Evolutionary conservation across 1,140 invertebrate genomes (phyloP), one percentile per base, ranked within the genome.

Genomic region (Formica selysi): DNA sequence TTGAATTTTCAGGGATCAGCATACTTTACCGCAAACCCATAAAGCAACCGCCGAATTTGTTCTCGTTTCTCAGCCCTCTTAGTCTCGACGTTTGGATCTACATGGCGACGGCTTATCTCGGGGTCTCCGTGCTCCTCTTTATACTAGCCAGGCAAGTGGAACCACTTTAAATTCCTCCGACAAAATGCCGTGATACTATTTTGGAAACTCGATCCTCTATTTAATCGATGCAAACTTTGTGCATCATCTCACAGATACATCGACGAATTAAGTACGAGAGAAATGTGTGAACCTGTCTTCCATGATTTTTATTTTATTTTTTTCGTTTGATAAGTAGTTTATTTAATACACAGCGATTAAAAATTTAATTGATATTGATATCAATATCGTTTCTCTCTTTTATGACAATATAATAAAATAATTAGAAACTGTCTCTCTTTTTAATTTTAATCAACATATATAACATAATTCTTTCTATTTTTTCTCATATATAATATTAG

Each of bases 51-150:
- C 98, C 98, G 0, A 98, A 98, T 95, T 95, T 99, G 78, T 98
- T 99, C 95, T 98, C 98, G 0, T 99, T 99, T 93, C 95, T 99
- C 76, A 98, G 98, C n/a, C 99, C 98, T 0, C 95, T 99, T 2
- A 98, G 98, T 13, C 94, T 98, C 48, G 98, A 98, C 91, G 99
- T 99, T 68, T 99, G 98, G 99, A 98, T 99, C 90, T 99, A 98
- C 95, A 99, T 99, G 97, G 98, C 98, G 0, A 98, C 98, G 1
- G 98, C 98, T 51, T 99, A 99, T 94, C 96, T 99, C 64, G 98
- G 98, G 8, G 98, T 99, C 4, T 99, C 98, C 0, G 97, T 98
- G 26, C 96, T 99, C n/a, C 96, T 99, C 11, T 99, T 99, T 93
- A 97, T 99, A 89, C 94, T 99, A 48, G 98, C 98, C 76, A 97